phyloP scores from a whole-genome alignment of 2,797 vertebrate species.

The Brachyrhaphis roseni region DNA sequence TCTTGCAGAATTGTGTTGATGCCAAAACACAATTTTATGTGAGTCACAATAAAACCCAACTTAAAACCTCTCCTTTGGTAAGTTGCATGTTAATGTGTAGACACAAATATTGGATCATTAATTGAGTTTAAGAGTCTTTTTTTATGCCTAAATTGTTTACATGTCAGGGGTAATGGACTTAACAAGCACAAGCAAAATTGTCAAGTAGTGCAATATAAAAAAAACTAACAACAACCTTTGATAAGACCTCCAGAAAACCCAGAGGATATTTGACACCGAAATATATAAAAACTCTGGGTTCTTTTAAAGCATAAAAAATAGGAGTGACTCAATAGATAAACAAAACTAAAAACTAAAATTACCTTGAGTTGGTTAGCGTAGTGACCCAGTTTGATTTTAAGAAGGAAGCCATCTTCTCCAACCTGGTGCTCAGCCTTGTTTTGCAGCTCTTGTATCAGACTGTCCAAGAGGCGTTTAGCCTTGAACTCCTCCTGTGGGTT shows the following conservation, averaged over 20 bases:
- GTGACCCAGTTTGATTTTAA: constrained; percentile 97
- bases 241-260: background rate
- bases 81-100: background rate
- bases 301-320: background rate
- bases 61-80: background rate
- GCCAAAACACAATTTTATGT: background rate
- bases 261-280: background rate
- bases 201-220: background rate
- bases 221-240: background rate
- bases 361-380: constrained; percentile 94
- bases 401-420: constrained; percentile 93
- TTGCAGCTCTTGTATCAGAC: constrained; percentile 89
- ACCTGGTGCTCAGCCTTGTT: constrained; percentile 96
- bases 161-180: background rate
- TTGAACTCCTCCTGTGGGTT: constrained; percentile 97
- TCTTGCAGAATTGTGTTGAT: background rate
- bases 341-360: constrained; percentile 17
- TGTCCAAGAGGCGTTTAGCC: constrained; percentile 92
- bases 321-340: background rate
- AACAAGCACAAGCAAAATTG: background rate
- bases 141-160: background rate
- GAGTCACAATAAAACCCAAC: background rate
- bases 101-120: background rate
- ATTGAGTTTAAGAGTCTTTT: background rate
- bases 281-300: background rate